phyloP scores from a whole-genome alignment of 2,888 invertebrate genomes.

The Pherbina coryleti region DNA sequence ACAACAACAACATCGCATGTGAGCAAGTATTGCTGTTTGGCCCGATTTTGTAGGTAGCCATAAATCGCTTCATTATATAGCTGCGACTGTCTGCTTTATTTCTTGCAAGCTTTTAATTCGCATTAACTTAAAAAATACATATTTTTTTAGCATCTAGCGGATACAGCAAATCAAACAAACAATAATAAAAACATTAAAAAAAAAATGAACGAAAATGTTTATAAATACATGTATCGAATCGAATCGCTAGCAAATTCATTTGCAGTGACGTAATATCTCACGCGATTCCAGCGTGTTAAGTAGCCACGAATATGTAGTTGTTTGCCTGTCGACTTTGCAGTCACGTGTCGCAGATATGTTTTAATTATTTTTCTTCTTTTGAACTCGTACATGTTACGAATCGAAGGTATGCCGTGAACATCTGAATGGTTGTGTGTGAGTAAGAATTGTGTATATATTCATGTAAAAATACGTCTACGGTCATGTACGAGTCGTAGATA shows the following conservation, averaged over 20 bases:
- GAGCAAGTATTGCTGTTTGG: not conserved
- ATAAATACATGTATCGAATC: not conserved
- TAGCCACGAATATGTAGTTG: conserved; percentile 38
- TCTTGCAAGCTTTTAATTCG: conserved; percentile 1
- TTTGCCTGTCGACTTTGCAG: not conserved
- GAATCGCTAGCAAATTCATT: conserved; percentile 56
- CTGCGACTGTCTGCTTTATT: not conserved
- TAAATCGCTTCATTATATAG: not conserved
- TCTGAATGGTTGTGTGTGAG: conserved; percentile 9
- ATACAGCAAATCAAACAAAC: conserved; percentile 11
- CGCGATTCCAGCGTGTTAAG: conserved; percentile 66
- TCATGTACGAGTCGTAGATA: too few species aligned
- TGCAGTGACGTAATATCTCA: conserved; percentile 69
- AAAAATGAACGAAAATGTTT: conserved; percentile 2
- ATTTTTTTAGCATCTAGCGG: not conserved
- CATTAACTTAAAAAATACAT: not conserved
- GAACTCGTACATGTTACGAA: too few species aligned
- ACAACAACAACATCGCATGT: not conserved
- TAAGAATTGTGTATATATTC: not conserved
- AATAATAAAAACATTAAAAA: not conserved
- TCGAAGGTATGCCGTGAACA: too few species aligned
- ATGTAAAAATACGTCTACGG: too few species aligned
- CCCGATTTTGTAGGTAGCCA: not conserved
- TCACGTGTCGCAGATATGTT: conserved; percentile 23
- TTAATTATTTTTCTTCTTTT: not conserved